Evolutionary conservation across 2,797 vertebrate genomes (phyloP).

Genomic region (Dermochelys coriacea): DNA sequence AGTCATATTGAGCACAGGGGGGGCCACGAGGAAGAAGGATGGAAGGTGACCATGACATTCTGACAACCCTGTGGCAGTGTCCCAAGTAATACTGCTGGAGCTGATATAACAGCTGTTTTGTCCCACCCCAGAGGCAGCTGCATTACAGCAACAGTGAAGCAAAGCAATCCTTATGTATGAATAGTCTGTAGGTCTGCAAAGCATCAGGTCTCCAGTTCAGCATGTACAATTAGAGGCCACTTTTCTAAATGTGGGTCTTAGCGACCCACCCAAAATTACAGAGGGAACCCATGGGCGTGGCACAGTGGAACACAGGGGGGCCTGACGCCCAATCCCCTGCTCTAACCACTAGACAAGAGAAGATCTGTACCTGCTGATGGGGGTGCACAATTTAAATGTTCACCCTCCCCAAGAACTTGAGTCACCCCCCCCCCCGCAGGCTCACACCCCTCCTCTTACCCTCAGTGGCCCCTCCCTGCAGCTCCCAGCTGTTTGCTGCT

Average conservation of each 20-base stretch:
- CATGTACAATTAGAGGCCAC: neutral
- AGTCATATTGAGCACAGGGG: neutral
- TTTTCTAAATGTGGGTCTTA: neutral
- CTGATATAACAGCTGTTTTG: neutral
- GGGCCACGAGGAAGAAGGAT: neutral
- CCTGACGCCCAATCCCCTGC: neutral
- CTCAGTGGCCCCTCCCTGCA: too few relatives aligned
- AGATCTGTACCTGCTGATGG: too few relatives aligned
- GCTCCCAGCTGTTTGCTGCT: too few relatives aligned
- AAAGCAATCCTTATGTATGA: neutral
- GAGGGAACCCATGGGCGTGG: neutral
- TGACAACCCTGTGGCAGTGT: neutral
- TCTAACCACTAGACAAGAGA: neutral
- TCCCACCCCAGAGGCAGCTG: neutral
- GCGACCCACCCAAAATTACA: neutral
- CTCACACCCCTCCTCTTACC: neutral
- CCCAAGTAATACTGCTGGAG: neutral
- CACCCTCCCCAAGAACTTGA: too few relatives aligned
- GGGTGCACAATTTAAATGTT: too few relatives aligned
- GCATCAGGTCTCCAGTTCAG: neutral
- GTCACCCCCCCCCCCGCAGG: too few relatives aligned
- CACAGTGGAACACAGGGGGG: neutral
- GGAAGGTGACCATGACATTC: neutral
- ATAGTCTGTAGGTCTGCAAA: neutral
- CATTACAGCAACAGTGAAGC: neutral